Conservation (phyloP, 1,140 invertebrate genomes). For the Lordiphosa collinella region DNA sequence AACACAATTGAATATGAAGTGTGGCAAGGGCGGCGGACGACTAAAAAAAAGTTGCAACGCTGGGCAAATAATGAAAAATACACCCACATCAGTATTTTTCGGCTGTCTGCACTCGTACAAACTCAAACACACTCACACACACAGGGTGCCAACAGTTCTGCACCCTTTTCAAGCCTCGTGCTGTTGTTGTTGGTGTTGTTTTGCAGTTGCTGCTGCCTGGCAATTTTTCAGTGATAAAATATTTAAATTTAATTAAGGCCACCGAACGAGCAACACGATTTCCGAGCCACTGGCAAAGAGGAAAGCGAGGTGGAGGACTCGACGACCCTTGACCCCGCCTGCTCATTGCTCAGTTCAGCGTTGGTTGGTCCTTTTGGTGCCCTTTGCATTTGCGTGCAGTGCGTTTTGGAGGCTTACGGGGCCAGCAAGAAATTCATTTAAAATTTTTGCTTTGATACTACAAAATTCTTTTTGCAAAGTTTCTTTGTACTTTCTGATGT, state of each 20-base stretch:
- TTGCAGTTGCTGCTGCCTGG: slow-evolving; percentile 68
- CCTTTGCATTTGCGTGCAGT: slow-evolving; percentile 49
- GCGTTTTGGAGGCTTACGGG: slow-evolving; percentile 64
- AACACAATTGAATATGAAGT: slow-evolving; percentile 80
- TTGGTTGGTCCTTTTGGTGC: slow-evolving; percentile 22
- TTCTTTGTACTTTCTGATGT: slow-evolving; percentile 45
- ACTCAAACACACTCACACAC: slow-evolving; percentile 18
- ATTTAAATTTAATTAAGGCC: slow-evolving; percentile 80
- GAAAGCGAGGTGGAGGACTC: slow-evolving; percentile 36
- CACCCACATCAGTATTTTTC: slow-evolving; percentile 76
- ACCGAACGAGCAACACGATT: slow-evolving; percentile 75
- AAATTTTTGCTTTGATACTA: slow-evolving; percentile 78
- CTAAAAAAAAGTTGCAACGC: slow-evolving; percentile 63
- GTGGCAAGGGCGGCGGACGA: slow-evolving; percentile 60
- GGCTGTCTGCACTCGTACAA: slow-evolving; percentile 64
- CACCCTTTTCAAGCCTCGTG: slow-evolving; percentile 59
- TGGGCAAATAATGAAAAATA: slow-evolving; percentile 77
- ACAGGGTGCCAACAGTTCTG: slow-evolving; percentile 45
- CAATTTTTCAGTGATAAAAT: slow-evolving; percentile 80
- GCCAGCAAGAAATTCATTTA: slow-evolving; percentile 74
- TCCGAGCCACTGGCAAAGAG: slow-evolving; percentile 57
- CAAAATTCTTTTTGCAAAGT: slow-evolving; percentile 72
- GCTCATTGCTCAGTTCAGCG: slow-evolving; percentile 14
- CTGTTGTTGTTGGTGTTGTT: slow-evolving; percentile 34
- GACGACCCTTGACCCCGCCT: slow-evolving; percentile 32